Evolutionary conservation across 2,113 vertebrate species (phyloP).

Genomic region (Corythaeola cristata): DNA sequence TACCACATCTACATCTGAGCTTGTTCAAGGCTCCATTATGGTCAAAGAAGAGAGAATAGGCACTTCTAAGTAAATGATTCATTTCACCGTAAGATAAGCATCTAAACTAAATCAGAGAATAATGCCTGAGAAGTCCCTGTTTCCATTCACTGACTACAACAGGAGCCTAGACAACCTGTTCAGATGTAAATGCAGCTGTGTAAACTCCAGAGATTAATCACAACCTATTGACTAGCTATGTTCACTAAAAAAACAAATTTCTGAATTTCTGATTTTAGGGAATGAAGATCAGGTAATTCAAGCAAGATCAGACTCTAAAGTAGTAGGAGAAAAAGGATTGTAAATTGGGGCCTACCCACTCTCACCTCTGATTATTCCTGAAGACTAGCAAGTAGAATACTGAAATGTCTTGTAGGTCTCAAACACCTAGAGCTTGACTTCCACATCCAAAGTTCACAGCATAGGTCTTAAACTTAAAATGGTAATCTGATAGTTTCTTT

Average conservation of each 20-base stretch:
- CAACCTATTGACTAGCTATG: neutral
- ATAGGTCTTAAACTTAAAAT: neutral
- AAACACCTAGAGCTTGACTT: neutral
- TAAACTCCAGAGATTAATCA: neutral
- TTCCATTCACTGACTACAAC: neutral
- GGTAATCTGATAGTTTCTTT: neutral
- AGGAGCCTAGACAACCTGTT: neutral
- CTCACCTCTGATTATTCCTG: neutral
- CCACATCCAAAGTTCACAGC: neutral
- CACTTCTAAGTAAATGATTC: neutral
- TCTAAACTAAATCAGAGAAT: neutral
- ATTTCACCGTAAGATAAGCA: neutral
- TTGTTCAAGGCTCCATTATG: neutral
- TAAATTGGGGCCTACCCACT: neutral
- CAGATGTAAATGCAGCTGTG: neutral
- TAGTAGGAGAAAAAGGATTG: neutral
- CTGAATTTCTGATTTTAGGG: neutral
- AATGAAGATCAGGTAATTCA: neutral
- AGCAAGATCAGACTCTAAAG: neutral
- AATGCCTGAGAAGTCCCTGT: neutral
- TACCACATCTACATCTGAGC: neutral
- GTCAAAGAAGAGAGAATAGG: neutral
- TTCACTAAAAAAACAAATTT: neutral
- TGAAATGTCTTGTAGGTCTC: neutral
- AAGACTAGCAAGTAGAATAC: neutral